Percentiles rank a stretch among this genome's conserved stretches.
Evolutionary conservation across 2,888 invertebrate genomes (phyloP).

Genomic region (Cosmopolites sordidus): DNA sequence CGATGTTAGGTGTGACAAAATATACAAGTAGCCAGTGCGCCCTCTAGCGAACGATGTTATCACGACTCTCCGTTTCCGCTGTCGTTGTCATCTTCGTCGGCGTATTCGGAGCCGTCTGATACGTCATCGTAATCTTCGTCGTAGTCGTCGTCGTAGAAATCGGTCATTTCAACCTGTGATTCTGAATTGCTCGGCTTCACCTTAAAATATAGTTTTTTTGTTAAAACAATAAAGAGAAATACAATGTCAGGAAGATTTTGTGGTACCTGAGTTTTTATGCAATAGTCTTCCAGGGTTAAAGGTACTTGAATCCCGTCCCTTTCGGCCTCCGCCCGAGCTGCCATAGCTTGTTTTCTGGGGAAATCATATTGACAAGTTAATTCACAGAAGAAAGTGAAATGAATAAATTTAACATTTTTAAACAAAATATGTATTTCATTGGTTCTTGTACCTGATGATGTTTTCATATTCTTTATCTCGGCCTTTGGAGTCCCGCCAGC

Average conservation of each 20-base stretch:
- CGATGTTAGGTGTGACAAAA: not conserved
- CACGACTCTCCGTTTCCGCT: slow-evolving; percentile 91
- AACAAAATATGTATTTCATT: not conserved
- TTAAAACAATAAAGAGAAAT: not conserved
- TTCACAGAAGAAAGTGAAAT: no score
- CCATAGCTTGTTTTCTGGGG: slow-evolving; percentile 92
- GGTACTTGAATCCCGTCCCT: slow-evolving; percentile 96
- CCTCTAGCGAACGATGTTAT: slow-evolving; percentile 43
- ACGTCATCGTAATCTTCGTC: slow-evolving; percentile 64
- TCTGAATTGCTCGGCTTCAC: slow-evolving; percentile 82
- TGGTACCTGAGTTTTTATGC: slow-evolving; percentile 58
- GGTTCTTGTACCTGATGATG: slow-evolving; percentile 75
- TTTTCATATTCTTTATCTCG: slow-evolving; percentile 99
- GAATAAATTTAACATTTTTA: slow-evolving; percentile 8
- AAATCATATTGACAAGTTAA: no score
- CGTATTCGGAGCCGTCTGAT: slow-evolving; percentile 64
- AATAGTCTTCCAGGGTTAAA: slow-evolving; percentile 96
- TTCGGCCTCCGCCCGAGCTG: slow-evolving; percentile 91
- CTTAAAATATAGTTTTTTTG: slow-evolving; percentile 37
- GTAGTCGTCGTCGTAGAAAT: slow-evolving; percentile 94
- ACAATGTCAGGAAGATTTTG: not conserved
- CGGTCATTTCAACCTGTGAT: slow-evolving; percentile 81
- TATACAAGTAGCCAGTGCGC: slow-evolving; percentile 11
- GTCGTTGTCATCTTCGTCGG: slow-evolving; percentile 83
- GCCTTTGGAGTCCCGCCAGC: slow-evolving; percentile 97